Base-by-base conservation (phyloP, 1,140 invertebrate species). In the Drosophila punjabiensis region DNA sequence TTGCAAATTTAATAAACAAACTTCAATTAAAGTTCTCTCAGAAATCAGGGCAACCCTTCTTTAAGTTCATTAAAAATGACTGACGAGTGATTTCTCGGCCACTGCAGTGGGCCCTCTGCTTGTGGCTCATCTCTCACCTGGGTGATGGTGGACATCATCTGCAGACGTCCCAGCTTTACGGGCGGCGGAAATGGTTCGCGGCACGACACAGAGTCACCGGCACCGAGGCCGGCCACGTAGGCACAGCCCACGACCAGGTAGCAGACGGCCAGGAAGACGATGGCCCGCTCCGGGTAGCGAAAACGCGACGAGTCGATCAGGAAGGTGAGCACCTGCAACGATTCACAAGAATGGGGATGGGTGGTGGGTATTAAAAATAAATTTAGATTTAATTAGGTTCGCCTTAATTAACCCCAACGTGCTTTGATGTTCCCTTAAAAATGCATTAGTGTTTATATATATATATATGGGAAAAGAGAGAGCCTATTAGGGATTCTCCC, bases 231-330 rank as follows among this genome's bases (percentile, higher is more conserved):
- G 60, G 98, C 96, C 33, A 99, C 96, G 94, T 99, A 99, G 33
- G 97, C 97, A 76, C 97, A 94, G 53, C 98, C 97, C 35, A 99
- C 98, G 95, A 99, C 97, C 52, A 99, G 94, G 93, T 99, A 99
- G 93, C 99, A 99, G n/a, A 99, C 95, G 24, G 98, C 98, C 65
- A 99, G 94, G 93, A 99, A 99, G 76, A 99, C 98, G 73, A 99
- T 99, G 1, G 99, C 98, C 71, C 99, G 94, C 93, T 99, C 98
- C 2, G 99, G 99, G 94, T 99, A 99, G 35, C 97, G 96, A 94
- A 99, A 98, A 89, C 98, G 95, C 76, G 97, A 96, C 18, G 97
- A 97, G 93, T 99, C 98, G 66, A 99, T 97, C 48, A 99, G 94
- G 94, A 99, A 99, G 1, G 99, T 99, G 48, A 98, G 94, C 35